Base-by-base conservation (phyloP, 92 coral and sea anemone genomes). In the Paragorgia papillata region DNA sequence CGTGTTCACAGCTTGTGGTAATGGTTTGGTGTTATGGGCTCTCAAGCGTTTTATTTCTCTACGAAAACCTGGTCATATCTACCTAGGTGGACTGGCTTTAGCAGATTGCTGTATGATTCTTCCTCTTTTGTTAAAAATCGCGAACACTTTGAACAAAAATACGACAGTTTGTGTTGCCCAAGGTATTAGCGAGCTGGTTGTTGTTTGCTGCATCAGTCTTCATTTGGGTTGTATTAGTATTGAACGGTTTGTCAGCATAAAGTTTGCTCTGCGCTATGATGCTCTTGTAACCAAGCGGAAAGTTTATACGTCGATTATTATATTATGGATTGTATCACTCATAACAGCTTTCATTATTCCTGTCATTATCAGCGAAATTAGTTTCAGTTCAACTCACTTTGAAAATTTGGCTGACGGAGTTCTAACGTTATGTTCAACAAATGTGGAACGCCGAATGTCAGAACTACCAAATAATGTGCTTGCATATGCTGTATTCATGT, bases 11-110 rank as follows among this genome's bases (percentile, higher is more conserved):
- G 54, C 54, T 2, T 35, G 20, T n/a, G 73, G 9, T 0, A 66
- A 66, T 22, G 73, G 73, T 66, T 22, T 66, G 15, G 73, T 66
- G 18, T 9, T 66, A 44, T 66, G 73, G 73, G 73, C 73, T 21
- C 13, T 66, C 53, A 66, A 66, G 55, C 73, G 73, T 1, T 66
- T 66, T 21, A 41, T 66, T 9, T 50, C 73, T 4, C 55, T 66
- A 7, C 28, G 73, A 37, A 66, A 66, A 35, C 73, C 73, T 2
- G 73, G 54, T 9, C 20, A 66, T 9, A 40, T 66, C 2, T 66
- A 22, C 56, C 27, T 66, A 17, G 73, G 56, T 22, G 73, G 55
- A 9, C 56, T 66, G 2, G 73, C 73, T 0, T n/a, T 66, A 21
- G 73, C 73, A n/a, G 73, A 66, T 44, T 66, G 37, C 31, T 9